Conservation (phyloP, 2,888 invertebrate species). For the Oscheius sp. region DNA sequence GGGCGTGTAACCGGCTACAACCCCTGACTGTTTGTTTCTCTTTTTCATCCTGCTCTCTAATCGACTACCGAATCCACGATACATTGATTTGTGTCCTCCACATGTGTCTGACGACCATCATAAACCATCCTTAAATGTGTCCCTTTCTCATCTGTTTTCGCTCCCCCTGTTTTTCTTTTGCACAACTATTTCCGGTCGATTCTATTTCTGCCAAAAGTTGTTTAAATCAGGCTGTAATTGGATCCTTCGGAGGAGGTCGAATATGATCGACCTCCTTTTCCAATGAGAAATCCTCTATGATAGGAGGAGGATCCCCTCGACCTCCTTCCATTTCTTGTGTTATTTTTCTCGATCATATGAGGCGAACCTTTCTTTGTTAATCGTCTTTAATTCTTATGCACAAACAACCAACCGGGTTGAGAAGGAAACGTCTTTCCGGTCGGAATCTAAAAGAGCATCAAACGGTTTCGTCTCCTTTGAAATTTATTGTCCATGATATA, state of each 20-base stretch:
- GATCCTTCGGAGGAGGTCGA: background rate
- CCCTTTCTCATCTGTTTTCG: too few species aligned
- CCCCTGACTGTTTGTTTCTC: too few species aligned
- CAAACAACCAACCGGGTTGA: slow-evolving; percentile 5
- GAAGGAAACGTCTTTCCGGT: background rate
- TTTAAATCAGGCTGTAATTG: background rate
- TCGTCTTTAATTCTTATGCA: slow-evolving; percentile 16
- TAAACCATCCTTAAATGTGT: too few species aligned
- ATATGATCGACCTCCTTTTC: background rate
- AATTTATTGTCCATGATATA: too few species aligned
- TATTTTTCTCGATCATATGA: background rate
- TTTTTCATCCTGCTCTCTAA: background rate
- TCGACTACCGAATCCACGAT: background rate
- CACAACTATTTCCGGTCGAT: background rate
- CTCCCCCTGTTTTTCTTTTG: too few species aligned
- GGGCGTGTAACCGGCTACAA: too few species aligned
- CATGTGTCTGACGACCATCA: slow-evolving; percentile 2
- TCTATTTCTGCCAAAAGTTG: background rate
- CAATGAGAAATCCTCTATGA: too few species aligned
- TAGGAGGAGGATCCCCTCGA: too few species aligned
- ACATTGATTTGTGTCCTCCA: slow-evolving; percentile 13
- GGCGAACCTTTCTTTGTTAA: slow-evolving; percentile 21
- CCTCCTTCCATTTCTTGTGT: background rate
- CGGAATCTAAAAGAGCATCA: background rate
- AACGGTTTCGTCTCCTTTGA: background rate